Evolutionary conservation across 2,113 vertebrate species (phyloP), one percentile per base, ranked within the genome.

Genomic region (Pogonocichla stellata): DNA sequence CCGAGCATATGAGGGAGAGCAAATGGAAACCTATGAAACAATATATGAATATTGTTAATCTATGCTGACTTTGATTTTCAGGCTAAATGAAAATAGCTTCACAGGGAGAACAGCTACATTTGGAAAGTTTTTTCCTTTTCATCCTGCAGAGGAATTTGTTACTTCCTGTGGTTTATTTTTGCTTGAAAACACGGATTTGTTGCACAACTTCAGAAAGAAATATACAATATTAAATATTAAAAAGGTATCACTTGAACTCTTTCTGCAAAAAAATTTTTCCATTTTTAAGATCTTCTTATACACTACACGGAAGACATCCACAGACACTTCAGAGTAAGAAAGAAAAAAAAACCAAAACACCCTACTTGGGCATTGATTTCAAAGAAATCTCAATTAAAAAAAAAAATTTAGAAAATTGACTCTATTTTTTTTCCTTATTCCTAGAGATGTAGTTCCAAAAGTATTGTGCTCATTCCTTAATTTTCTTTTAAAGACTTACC

Each of bases 341-440:
- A 48, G 1, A 38, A 67, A 48, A 1, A 28, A 34, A 61, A 43
- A 6, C 12, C 14, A 19, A 25, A 19, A 1, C 12, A 48, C 19
- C 2, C 2, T 51, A 23, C 3, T 25, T 50, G 24, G 11, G 11
- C 19, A 28, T 8, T 33, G 34, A 28, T 85, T 38, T 75, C 11
- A 43, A 42, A 42, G 0, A 80, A 66, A 74, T 57, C 12, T 69
- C 8, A 70, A 40, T 51, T 50, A 50, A 53, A 19, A 45, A 45
- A 0, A 67, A 47, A 20, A 61, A 70, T 36, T 66, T 31, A 40
- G 31, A 8, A 81, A 74, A 61, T 10, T 0, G 70, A 40, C 2
- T 1, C 2, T 0, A n/a, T n/a, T 3, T 24, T 45, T n/a, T n/a
- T 56, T 72, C 67, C 56, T 18, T 57, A 9, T 24, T 23, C 15